Conservation (phyloP, 2,797 vertebrate species). For the Spinus olivaceus region DNA sequence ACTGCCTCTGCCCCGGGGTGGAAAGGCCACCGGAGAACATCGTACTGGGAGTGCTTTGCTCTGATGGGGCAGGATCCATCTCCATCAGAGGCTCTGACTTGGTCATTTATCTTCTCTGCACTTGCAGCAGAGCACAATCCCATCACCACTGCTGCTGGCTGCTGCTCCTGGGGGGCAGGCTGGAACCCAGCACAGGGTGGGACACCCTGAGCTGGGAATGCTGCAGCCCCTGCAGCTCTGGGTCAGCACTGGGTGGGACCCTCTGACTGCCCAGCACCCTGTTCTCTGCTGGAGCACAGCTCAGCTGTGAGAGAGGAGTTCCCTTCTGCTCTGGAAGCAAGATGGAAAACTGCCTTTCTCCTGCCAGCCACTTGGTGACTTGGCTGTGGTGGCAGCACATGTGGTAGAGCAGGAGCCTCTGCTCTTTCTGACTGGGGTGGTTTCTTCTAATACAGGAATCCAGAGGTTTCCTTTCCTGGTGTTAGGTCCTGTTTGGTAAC, state of each 20-base stretch:
- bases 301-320: background rate
- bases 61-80: slow-evolving; percentile 26
- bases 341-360: background rate
- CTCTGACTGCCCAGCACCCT: rapidly evolving
- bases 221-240: background rate
- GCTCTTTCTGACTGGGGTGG: background rate
- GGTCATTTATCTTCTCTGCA: background rate
- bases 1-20: background rate
- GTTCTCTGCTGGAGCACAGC: background rate
- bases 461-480: background rate
- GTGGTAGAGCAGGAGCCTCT: background rate
- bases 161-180: background rate
- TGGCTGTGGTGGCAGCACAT: background rate
- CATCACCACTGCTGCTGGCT: background rate
- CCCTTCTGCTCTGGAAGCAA: background rate
- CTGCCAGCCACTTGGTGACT: background rate
- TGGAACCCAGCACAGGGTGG: background rate
- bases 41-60: background rate
- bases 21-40: background rate
- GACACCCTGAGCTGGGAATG: background rate
- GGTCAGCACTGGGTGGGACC: background rate
- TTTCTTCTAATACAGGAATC: background rate
- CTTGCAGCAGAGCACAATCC: background rate
- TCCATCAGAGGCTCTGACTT: background rate
- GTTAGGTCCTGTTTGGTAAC: background rate